These are phyloP conservation scores for Danio jaintianensis DNA, from an alignment of 2,797 vertebrate species.

Conservation along the genomic window DNA sequence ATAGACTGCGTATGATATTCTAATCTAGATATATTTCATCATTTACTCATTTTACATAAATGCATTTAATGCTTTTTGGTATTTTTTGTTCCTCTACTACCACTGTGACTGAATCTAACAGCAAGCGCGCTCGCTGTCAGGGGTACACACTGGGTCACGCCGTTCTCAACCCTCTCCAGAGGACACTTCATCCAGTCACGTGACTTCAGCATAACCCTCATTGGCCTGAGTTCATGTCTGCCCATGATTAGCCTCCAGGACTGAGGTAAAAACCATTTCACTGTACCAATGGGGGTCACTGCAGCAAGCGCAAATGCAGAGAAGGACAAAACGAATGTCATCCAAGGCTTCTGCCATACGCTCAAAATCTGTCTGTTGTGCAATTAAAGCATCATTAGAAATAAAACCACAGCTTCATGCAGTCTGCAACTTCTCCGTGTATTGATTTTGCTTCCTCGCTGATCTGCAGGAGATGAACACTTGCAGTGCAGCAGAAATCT, in stretches of 20 bases:
- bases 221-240: not conserved
- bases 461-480: not conserved
- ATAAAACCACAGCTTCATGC: not conserved
- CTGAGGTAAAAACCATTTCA: constrained; percentile 23
- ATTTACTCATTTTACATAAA: not conserved
- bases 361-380: not conserved
- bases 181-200: constrained; percentile 18
- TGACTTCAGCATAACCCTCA: constrained; percentile 40
- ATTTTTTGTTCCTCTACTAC: not conserved
- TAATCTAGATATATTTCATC: not conserved
- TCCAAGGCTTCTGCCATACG: not conserved
- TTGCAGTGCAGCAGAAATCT: constrained; percentile 9
- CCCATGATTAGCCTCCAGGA: constrained; percentile 6
- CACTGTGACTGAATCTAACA: not conserved
- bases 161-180: constrained; percentile 25
- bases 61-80: not conserved
- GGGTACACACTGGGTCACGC: not conserved
- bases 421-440: not conserved
- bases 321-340: constrained; percentile 8
- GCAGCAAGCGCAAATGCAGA: not conserved
- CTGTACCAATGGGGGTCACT: constrained; percentile 9
- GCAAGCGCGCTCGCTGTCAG: not conserved
- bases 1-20: not conserved
- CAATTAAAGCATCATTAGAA: not conserved
- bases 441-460: constrained; percentile 22